Percentiles rank a stretch among this genome's conserved stretches.
Conservation (phyloP, 2,888 invertebrate genomes). For the Agonopterix heracliana region DNA sequence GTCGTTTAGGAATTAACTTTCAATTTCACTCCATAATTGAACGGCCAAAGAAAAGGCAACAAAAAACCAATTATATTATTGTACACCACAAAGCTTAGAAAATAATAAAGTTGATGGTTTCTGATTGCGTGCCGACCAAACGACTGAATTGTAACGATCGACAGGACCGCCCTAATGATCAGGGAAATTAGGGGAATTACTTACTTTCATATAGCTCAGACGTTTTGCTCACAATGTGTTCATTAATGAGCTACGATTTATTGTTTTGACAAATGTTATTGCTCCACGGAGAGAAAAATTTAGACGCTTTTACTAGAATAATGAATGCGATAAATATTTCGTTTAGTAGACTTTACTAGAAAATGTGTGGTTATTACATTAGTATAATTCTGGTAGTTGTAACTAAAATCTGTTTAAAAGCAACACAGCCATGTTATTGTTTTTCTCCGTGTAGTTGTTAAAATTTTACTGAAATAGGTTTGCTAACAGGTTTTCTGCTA, state of each 20-base stretch:
- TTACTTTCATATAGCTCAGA: slow-evolving; percentile 31
- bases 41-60: neutral
- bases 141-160: slow-evolving; percentile 39
- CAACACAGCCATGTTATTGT: too few relatives aligned
- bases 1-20: neutral
- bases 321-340: too few relatives aligned
- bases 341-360: too few relatives aligned
- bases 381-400: too few relatives aligned
- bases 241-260: slow-evolving; percentile 17
- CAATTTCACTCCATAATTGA: neutral
- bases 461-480: too few relatives aligned
- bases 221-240: slow-evolving; percentile 30
- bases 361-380: too few relatives aligned
- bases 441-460: too few relatives aligned
- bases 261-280: neutral
- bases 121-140: slow-evolving; percentile 35
- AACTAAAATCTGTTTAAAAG: too few relatives aligned
- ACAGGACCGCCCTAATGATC: slow-evolving; percentile 41
- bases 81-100: neutral
- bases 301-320: too few relatives aligned
- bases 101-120: slow-evolving; percentile 11
- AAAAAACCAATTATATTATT: neutral
- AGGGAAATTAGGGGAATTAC: slow-evolving; percentile 47
- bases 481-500: too few relatives aligned
- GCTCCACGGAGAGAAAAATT: too few relatives aligned